phyloP scores from a whole-genome alignment of 2,113 vertebrate genomes.

The Raja brachyura region DNA sequence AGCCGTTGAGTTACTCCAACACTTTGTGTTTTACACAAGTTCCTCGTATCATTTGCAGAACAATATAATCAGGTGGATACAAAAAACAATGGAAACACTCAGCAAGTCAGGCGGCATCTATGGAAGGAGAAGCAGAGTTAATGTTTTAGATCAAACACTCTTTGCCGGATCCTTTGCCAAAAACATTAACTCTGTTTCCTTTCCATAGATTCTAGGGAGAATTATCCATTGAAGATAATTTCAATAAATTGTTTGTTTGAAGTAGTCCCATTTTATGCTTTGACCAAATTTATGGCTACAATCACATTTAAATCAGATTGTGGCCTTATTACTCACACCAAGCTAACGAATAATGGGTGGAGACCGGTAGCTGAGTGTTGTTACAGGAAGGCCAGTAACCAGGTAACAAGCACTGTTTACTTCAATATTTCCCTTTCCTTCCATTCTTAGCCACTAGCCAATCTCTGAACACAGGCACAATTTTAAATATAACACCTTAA shows the following conservation, averaged over 20 bases:
- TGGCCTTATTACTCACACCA: constrained; percentile 5
- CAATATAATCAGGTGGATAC: neutral
- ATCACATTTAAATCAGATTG: constrained; percentile 22
- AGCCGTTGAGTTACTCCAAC: too few relatives aligned
- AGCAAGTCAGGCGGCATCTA: too few relatives aligned
- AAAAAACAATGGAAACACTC: too few relatives aligned
- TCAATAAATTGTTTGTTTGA: neutral
- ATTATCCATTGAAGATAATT: neutral
- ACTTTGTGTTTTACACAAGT: too few relatives aligned
- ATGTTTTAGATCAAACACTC: too few relatives aligned
- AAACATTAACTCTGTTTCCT: too few relatives aligned
- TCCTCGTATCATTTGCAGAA: neutral
- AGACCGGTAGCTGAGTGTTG: constrained; percentile 4
- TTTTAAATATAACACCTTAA: neutral
- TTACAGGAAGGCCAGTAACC: neutral
- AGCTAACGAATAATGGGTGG: neutral
- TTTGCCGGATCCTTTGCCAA: too few relatives aligned
- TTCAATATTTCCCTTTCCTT: constrained; percentile 11
- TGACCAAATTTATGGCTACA: constrained; percentile 19
- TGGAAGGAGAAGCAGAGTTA: too few relatives aligned
- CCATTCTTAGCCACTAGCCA: neutral
- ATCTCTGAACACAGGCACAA: constrained; percentile 1
- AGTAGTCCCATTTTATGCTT: neutral
- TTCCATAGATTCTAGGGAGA: neutral
- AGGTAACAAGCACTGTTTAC: neutral